Percentiles rank a stretch among this genome's conserved stretches.
phyloP scores from a whole-genome alignment of 2,797 vertebrate genomes.

The Sparus aurata region DNA sequence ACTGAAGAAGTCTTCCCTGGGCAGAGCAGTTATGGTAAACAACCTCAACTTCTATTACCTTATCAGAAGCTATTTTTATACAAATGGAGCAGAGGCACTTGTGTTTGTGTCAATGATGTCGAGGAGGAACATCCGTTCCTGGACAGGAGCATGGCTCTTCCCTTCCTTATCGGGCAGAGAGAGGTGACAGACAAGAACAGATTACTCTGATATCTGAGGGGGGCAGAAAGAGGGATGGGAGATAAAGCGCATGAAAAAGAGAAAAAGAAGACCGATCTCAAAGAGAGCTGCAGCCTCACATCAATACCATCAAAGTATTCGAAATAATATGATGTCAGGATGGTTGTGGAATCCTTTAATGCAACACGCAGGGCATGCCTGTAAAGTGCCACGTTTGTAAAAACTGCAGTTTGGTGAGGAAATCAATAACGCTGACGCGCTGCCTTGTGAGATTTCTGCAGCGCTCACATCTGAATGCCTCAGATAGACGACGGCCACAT shows the following conservation, averaged over 20 bases:
- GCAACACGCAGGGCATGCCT: not conserved
- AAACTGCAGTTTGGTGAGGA: slow-evolving; percentile 6
- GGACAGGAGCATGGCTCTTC: slow-evolving; percentile 65
- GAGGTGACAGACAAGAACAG: slow-evolving; percentile 74
- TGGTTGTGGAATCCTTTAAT: slow-evolving; percentile 14
- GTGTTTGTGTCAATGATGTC: slow-evolving; percentile 69
- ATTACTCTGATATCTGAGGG: slow-evolving; percentile 58
- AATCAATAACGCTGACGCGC: slow-evolving; percentile 19
- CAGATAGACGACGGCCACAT: not conserved
- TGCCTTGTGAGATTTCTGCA: slow-evolving; percentile 1
- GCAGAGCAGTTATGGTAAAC: slow-evolving; percentile 54
- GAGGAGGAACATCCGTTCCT: slow-evolving; percentile 67
- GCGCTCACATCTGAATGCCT: not conserved
- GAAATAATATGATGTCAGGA: slow-evolving; percentile 12
- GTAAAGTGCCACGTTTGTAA: not conserved
- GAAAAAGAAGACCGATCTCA: slow-evolving; percentile 33
- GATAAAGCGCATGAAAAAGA: slow-evolving; percentile 35
- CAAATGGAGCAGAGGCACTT: slow-evolving; percentile 52
- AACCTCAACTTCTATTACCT: slow-evolving; percentile 47
- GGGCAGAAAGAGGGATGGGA: slow-evolving; percentile 22
- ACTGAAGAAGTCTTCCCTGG: slow-evolving; percentile 21
- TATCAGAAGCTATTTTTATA: slow-evolving; percentile 65
- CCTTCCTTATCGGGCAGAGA: slow-evolving; percentile 66
- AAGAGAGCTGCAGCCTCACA: slow-evolving; percentile 30
- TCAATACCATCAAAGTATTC: slow-evolving; percentile 28